phyloP scores from a whole-genome alignment of 1,140 invertebrate species.

The Monomorium pharaonis region DNA sequence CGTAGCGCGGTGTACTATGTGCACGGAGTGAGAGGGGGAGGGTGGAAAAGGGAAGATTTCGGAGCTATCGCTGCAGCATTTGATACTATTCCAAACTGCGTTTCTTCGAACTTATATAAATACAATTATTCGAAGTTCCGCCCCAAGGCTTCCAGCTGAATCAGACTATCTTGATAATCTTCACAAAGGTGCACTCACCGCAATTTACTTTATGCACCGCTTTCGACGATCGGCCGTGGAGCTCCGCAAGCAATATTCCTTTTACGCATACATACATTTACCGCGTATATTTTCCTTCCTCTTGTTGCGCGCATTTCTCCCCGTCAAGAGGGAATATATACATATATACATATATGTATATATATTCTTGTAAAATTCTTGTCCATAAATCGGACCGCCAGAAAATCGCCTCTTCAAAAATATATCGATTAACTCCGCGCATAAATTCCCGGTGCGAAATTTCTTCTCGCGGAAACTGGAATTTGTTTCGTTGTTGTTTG shows the following conservation, averaged over 20 bases:
- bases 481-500: slow-evolving; percentile 16
- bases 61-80: neutral
- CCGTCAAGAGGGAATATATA: too few species aligned
- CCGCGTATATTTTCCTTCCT: neutral
- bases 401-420: neutral
- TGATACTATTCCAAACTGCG: slow-evolving; percentile 13
- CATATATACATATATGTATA: too few species aligned
- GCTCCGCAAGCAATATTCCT: neutral
- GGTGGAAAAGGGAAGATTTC: too few species aligned
- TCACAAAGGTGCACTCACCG: neutral
- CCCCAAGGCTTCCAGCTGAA: slow-evolving; percentile 2
- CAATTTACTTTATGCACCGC: neutral
- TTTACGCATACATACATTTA: neutral
- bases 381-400: neutral
- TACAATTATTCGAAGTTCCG: slow-evolving; percentile 23
- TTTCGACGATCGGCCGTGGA: neutral
- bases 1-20: neutral
- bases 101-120: slow-evolving; percentile 37
- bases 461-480: neutral
- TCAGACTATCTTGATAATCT: neutral
- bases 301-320: neutral
- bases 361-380: slow-evolving; percentile 12
- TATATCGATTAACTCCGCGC: neutral
- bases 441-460: neutral
- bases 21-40: too few species aligned